phyloP scores from a whole-genome alignment of 2,797 vertebrate species.

The Darevskia nairensis region DNA sequence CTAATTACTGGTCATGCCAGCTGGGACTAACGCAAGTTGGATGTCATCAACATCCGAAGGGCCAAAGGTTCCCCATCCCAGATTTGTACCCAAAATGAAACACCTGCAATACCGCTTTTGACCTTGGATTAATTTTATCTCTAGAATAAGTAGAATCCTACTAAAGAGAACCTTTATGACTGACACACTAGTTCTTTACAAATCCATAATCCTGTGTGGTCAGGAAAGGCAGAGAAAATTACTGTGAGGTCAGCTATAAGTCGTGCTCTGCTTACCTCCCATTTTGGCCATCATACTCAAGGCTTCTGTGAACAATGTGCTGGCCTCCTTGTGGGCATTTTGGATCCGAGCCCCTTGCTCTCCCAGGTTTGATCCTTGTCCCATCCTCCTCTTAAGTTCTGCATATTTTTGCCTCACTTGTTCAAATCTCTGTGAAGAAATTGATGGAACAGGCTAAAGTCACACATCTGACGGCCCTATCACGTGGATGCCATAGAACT shows the following conservation, averaged over 20 bases:
- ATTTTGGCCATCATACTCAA: conserved; percentile 80
- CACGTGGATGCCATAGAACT: not conserved
- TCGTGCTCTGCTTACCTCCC: conserved; percentile 76
- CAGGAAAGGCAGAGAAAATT: not conserved
- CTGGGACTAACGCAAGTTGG: not conserved
- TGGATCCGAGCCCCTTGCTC: conserved; percentile 65
- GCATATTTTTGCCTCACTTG: conserved; percentile 77
- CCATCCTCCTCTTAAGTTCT: conserved; percentile 72
- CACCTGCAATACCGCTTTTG: not conserved
- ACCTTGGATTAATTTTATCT: too few species aligned
- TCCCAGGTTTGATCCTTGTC: conserved; percentile 50
- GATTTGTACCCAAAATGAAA: not conserved
- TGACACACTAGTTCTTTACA: not conserved
- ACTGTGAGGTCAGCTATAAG: not conserved
- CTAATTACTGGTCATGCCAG: not conserved
- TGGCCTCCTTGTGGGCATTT: conserved; percentile 79
- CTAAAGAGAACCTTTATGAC: not conserved
- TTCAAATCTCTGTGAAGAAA: conserved; percentile 79
- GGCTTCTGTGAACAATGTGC: conserved; percentile 81
- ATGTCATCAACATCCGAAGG: not conserved
- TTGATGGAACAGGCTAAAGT: not conserved
- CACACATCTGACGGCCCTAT: not conserved
- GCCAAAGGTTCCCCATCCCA: not conserved
- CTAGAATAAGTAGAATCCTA: too few species aligned
- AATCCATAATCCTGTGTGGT: not conserved